Conservation (phyloP, 2,113 vertebrate genomes). For the Leucopsar rothschildi region DNA sequence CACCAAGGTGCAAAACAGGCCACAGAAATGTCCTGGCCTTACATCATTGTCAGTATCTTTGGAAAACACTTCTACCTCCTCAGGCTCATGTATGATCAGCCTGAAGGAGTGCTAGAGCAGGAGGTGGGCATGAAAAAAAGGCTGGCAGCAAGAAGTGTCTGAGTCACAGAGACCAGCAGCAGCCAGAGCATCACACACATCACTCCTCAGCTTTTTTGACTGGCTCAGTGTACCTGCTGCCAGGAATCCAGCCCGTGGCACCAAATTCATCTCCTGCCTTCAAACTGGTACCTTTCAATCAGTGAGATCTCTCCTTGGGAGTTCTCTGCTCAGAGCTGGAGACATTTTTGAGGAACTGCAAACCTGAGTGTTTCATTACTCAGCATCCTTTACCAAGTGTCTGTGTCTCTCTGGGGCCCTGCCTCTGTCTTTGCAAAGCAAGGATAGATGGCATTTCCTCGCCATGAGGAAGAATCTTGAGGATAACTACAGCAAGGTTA, state of each 20-base stretch:
- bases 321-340: background rate
- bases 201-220: background rate
- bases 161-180: background rate
- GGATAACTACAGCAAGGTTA: background rate
- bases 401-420: background rate
- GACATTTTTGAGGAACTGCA: background rate
- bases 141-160: background rate
- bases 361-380: background rate
- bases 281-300: background rate
- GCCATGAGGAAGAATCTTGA: background rate
- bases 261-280: background rate
- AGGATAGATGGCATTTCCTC: background rate
- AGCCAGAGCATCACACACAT: background rate
- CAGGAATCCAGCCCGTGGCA: background rate
- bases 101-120: background rate
- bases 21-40: background rate
- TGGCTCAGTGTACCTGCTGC: background rate
- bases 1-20: background rate
- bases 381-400: background rate
- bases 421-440: background rate
- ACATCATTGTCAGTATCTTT: background rate
- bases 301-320: background rate
- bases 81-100: background rate
- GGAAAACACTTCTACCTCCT: background rate
- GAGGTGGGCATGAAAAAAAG: background rate